Base-by-base conservation (phyloP, 2,113 vertebrate genomes). In the Coregonus clupeaformis region DNA sequence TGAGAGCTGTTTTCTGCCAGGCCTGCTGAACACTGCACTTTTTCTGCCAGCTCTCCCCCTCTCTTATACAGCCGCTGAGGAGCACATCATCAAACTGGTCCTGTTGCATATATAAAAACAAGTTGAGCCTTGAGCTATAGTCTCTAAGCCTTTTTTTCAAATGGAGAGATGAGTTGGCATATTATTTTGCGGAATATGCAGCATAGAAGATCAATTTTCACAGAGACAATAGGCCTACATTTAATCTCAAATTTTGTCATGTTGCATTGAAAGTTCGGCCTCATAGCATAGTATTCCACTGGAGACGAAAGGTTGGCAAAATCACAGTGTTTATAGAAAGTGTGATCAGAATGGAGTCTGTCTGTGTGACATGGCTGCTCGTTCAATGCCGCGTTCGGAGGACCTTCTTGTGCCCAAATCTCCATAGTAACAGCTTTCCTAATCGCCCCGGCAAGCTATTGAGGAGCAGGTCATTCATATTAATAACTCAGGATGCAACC, bases 21-120 rank as follows among this genome's bases (percentile, higher is more conserved):
- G 14, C 49, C 49, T 91, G 90, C 90, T 90, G 89, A 92, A 91
- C 82, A 22, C 29, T 82, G 89, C 87, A 83, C 84, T 90, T 91
- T 87, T 80, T 71, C 70, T 73, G 81, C 90, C 88, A 86, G 85
- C 71, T 76, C 59, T 22, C 88, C 88, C 85, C 85, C 63, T 77
- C 59, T 45, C 27, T 65, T 65, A 29, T 71, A 74, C 27, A 55
- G 71, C 87, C 77, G 64, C 81, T 74, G 80, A 89, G 80, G 74
- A 85, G 86, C 77, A 84, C 83, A 84, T 90, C 88, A 84, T 83
- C 84, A 71, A 82, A 82, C 77, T 55, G 22, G 77, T 60, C 80
- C 78, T 68, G 79, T 69, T 25, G 76, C 49, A 52, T 14, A 52
- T 18, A 52, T 18, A 87, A 76, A 80, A 76, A 79, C 49, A 82